Evolutionary conservation across 2,797 vertebrate species (phyloP).

Genomic region (Myiothlypis coronata): DNA sequence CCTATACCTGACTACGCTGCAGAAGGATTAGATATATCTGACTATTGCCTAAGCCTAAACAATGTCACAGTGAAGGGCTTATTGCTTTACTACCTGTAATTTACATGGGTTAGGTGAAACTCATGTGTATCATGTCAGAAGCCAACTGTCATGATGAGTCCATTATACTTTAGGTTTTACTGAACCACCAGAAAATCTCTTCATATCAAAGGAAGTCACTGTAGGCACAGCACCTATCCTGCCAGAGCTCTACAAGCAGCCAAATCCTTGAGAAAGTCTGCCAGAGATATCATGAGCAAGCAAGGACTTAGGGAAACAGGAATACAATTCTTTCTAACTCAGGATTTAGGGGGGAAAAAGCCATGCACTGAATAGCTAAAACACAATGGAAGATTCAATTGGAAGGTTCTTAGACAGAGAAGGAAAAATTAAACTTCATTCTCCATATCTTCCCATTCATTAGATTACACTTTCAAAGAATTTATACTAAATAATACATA

Average conservation of each 20-base stretch:
- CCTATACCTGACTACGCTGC: background rate
- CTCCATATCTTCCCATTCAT: background rate
- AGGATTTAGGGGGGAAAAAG: background rate
- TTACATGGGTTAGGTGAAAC: background rate
- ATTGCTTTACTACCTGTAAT: background rate
- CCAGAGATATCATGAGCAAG: background rate
- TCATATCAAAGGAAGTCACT: background rate
- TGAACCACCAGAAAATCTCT: background rate
- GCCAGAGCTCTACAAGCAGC: background rate
- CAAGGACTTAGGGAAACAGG: background rate
- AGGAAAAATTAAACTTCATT: background rate
- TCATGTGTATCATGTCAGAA: background rate
- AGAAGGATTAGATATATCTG: background rate
- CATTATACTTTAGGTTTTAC: background rate
- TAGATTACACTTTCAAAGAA: background rate
- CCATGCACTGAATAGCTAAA: background rate
- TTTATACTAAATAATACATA: rapidly evolving
- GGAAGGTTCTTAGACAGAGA: background rate
- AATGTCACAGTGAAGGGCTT: background rate
- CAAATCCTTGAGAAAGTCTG: background rate
- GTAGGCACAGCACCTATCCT: background rate
- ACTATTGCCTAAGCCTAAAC: background rate
- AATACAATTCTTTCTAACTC: background rate
- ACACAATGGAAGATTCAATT: background rate
- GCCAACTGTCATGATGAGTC: background rate